These are phyloP conservation scores for Lateolabrax maculatus DNA, from an alignment of 2,797 vertebrate species.

Conservation along the genomic window DNA sequence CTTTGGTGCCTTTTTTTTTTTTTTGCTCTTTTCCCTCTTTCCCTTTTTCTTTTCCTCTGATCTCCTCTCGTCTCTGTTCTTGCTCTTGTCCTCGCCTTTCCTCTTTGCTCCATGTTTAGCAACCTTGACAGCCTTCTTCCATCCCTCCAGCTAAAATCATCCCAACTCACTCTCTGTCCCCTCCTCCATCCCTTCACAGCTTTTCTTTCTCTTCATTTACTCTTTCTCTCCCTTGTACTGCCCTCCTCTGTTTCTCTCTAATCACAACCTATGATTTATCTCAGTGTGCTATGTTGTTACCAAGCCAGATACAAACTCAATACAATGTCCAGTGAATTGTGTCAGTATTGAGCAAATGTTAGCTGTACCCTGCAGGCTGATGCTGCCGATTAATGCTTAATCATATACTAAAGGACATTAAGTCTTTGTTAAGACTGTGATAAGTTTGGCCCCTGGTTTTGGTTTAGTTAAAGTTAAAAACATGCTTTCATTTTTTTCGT, in stretches of 20 bases:
- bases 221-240: not conserved
- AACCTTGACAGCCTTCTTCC: slow-evolving; percentile 68
- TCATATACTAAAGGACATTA: not conserved
- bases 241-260: slow-evolving; percentile 7
- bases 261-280: slow-evolving; percentile 25
- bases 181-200: slow-evolving; percentile 14
- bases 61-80: slow-evolving; percentile 59
- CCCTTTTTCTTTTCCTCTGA: slow-evolving; percentile 61
- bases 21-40: slow-evolving; percentile 30
- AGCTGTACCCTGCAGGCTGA: not conserved
- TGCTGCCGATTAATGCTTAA: slow-evolving; percentile 7
- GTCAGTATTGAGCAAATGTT: slow-evolving; percentile 21
- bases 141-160: slow-evolving; percentile 64
- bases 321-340: not conserved
- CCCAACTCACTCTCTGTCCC: slow-evolving; percentile 42
- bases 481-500: not conserved
- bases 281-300: slow-evolving; percentile 22
- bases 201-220: slow-evolving; percentile 24
- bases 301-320: slow-evolving; percentile 17
- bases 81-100: slow-evolving; percentile 47
- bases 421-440: not conserved
- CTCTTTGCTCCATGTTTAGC: slow-evolving; percentile 65
- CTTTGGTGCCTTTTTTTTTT: slow-evolving; percentile 50
- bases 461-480: not conserved
- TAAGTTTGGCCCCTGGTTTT: not conserved